Evolutionary conservation across 2,113 vertebrate genomes (phyloP).

Genomic region (Myrmecobius fasciatus): DNA sequence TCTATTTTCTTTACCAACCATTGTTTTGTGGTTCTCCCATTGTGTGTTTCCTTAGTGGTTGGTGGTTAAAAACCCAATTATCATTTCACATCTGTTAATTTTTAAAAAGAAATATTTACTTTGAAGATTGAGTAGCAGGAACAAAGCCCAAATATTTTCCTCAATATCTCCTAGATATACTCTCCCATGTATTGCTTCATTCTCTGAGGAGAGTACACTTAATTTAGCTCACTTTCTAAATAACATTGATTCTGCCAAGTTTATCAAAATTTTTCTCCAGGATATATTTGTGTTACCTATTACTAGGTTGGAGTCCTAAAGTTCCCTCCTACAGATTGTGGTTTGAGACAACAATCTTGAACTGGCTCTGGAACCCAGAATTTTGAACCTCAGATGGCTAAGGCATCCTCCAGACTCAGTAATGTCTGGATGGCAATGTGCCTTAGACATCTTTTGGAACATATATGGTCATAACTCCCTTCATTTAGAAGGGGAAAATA

Average conservation of each 20-base stretch:
- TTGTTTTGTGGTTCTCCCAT: neutral
- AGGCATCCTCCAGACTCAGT: neutral
- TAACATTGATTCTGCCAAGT: neutral
- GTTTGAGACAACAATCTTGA: neutral
- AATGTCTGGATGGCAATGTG: neutral
- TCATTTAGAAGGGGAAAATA: neutral
- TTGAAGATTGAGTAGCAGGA: neutral
- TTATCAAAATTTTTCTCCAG: neutral
- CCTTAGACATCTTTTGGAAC: neutral
- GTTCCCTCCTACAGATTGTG: neutral
- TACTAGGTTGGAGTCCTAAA: neutral
- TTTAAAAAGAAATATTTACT: neutral
- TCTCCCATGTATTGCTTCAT: neutral
- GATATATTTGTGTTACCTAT: neutral
- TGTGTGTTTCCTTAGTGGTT: neutral
- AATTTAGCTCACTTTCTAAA: neutral
- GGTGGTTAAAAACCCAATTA: neutral
- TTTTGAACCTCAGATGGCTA: neutral
- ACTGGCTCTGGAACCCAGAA: neutral
- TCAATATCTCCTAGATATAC: neutral
- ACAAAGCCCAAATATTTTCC: neutral
- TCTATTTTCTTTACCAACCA: neutral
- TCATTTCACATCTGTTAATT: neutral
- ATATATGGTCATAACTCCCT: neutral
- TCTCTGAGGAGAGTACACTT: neutral